Evolutionary conservation across 2,797 vertebrate genomes (phyloP), one percentile per base, ranked within the genome.

Genomic region (Champsocephalus esox): DNA sequence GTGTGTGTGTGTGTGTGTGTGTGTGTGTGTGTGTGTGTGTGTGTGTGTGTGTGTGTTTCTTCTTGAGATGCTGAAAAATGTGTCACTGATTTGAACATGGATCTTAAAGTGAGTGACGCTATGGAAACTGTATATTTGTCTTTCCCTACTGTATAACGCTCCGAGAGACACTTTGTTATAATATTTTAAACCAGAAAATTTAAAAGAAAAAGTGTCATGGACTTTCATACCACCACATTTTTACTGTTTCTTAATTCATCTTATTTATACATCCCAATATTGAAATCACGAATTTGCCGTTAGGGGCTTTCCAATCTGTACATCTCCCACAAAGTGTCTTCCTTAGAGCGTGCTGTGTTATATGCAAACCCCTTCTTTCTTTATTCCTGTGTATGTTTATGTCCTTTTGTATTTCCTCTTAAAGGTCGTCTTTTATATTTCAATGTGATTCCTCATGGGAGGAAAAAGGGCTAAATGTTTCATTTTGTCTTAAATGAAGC

Each of bases 391-490:
- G 3, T 75, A 54, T 70, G 58, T 80, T 43, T 9, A 21, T 21
- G 21, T 16, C 19, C 55, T 72, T 74, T 19, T 70, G 28, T 71
- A 49, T 74, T 75, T 77, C 24, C 5, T 70, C 17, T 32, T 60
- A 49, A 12, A 65, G 1, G 2, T 46, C 1, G 0, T 65, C 59
- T 51, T 79, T 78, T 80, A n/a, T 65, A 63, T 74, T 67, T 77
- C 19, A 28, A 7, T 82, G 58, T 80, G 43, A 83, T 72, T 78
- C 16, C 59, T 82, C 1, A 46, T 17, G 3, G 59, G 56, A 61
- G 44, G 75, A 67, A 62, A 84, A 90, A 87, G 84, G 81, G 86
- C 73, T 84, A 57, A 79, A 68, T 19, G 54, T 73, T 49, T 64
- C 68, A 17, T 80, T 9, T 8, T 62, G 72, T 79, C 61, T 59